Evolutionary conservation across 2,113 vertebrate genomes (phyloP), one percentile per base, ranked within the genome.

Genomic region (Dinomys branickii): DNA sequence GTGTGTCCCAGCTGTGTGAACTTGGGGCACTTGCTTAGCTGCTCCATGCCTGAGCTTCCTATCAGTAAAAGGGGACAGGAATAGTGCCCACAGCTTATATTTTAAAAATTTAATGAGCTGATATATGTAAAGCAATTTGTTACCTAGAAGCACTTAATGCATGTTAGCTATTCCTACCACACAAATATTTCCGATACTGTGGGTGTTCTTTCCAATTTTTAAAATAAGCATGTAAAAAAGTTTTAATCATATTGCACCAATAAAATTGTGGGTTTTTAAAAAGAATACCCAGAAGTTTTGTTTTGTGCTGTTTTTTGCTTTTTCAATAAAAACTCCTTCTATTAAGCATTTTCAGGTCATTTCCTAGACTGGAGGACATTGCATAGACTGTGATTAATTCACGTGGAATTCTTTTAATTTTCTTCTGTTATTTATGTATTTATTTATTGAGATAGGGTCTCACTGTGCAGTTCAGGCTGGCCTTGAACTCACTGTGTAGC

Each of bases 341-440:
- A 41, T 16, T 52, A 75, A 82, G 28, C 11, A 47, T 92, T 86
- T 91, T 94, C 12, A n/a, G 63, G 47, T 78, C 50, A 41, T 67
- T 71, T 84, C n/a, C 38, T 61, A 88, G 26, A 89, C 24, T 41
- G 84, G 7, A n/a, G n/a, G n/a, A n/a, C n/a, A n/a, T n/a, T n/a
- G n/a, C n/a, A n/a, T n/a, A n/a, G n/a, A n/a, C 59, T 67, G 1
- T 91, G 77, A 35, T 67, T 90, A 56, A 78, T 90, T 94, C 30
- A 63, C 33, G 24, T 82, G 19, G 9, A 78, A 63, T 65, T 96
- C 50, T 67, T 90, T 88, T 86, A 41, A 35, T 91, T 97, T 71
- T 85, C 47, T 84, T 75, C 24, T 91, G 26, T 87, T 84, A 22
- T 77, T 63, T 92, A 69, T 88, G 75, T 50, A 50, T 7, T 67